Conservation (phyloP, 1,140 invertebrate species). For the Penaeus chinensis region DNA sequence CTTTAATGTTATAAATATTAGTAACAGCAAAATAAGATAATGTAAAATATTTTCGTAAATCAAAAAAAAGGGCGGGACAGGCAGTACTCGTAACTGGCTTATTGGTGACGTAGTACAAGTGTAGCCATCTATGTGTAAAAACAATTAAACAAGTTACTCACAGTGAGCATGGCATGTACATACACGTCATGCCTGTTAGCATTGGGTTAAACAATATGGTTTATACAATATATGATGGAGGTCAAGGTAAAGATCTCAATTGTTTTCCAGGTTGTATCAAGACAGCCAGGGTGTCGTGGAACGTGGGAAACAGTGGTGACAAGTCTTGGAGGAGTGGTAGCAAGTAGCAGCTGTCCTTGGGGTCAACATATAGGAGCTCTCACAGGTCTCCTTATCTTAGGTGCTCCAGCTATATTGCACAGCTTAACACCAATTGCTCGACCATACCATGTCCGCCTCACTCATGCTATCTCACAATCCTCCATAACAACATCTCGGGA, state of each 20-base stretch:
- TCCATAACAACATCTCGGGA: constrained; percentile 33
- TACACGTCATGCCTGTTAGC: no score
- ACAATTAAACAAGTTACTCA: no score
- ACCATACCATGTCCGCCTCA: constrained; percentile 42
- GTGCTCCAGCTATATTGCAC: constrained; percentile 35
- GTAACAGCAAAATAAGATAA: no score
- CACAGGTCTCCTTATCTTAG: constrained; percentile 57
- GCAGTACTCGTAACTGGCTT: no score
- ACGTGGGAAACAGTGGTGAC: constrained; percentile 61
- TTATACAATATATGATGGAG: no score
- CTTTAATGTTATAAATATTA: no score
- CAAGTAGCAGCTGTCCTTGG: constrained; percentile 59
- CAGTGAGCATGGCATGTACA: no score
- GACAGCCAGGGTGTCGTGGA: constrained; percentile 45
- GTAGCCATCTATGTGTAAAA: no score
- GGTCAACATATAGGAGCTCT: constrained; percentile 62
- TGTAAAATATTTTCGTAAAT: no score
- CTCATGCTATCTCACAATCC: constrained; percentile 48
- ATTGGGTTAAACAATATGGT: no score
- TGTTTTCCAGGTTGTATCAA: constrained; percentile 39
- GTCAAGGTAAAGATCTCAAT: not conserved
- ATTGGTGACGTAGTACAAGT: no score
- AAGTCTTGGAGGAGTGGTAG: constrained; percentile 60
- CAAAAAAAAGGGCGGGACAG: no score
- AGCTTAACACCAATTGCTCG: constrained; percentile 53